Conservation (phyloP, 2,888 invertebrate species). For the Nomada fucata region DNA sequence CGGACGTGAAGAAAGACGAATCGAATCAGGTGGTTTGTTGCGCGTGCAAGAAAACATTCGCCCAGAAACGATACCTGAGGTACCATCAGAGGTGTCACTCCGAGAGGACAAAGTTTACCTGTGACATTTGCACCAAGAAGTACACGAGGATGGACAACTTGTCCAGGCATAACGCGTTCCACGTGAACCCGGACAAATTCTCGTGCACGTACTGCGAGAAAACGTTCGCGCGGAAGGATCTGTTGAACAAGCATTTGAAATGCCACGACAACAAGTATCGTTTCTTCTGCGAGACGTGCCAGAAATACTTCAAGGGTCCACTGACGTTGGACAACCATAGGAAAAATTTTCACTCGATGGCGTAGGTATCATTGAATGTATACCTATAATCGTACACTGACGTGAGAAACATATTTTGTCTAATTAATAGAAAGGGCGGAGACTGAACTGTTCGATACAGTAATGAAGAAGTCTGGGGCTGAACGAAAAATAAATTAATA, state of each 20-base stretch:
- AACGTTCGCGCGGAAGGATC: constrained; percentile 80
- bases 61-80: constrained; percentile 79
- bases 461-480: too few species aligned
- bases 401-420: background rate
- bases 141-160: constrained; percentile 81
- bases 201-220: constrained; percentile 78
- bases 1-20: constrained; percentile 73
- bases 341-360: constrained; percentile 44
- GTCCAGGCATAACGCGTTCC: constrained; percentile 79
- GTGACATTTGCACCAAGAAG: constrained; percentile 79
- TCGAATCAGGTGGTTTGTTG: constrained; percentile 77
- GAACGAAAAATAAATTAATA: constrained; percentile 1
- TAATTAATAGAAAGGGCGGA: background rate
- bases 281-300: constrained; percentile 76
- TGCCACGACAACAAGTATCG: constrained; percentile 79
- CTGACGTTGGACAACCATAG: constrained; percentile 76
- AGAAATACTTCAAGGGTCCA: constrained; percentile 79
- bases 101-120: constrained; percentile 78
- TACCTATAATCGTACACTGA: background rate
- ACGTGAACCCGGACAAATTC: constrained; percentile 81
- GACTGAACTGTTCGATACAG: constrained; percentile 3
- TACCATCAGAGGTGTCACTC: constrained; percentile 80
- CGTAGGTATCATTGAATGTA: background rate
- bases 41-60: constrained; percentile 79
- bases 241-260: constrained; percentile 80